These are phyloP conservation scores for Rhineura floridana DNA, from an alignment of 2,113 vertebrate species.

Conservation along the genomic window DNA sequence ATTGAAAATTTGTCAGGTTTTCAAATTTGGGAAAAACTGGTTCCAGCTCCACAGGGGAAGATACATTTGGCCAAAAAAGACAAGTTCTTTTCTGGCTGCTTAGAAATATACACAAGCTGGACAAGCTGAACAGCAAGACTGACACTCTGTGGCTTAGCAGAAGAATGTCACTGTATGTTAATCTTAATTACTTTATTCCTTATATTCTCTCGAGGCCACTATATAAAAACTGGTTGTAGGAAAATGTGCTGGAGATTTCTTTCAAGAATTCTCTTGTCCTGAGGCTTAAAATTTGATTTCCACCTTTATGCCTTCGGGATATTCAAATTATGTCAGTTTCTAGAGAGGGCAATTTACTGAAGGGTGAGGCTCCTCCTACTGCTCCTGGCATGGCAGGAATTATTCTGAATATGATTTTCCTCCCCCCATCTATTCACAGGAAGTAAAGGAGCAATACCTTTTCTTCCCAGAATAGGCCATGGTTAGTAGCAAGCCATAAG, in stretches of 20 bases:
- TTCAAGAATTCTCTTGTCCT: constrained; percentile 31
- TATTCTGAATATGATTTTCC: too few species aligned
- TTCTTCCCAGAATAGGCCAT: not conserved
- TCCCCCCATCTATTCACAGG: not conserved
- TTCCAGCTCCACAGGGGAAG: not conserved
- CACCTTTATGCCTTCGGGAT: not conserved
- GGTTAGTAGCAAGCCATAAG: not conserved
- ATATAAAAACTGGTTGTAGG: constrained; percentile 6
- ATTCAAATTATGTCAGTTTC: constrained; percentile 26
- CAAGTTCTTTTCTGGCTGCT: not conserved
- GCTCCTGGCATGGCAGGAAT: not conserved
- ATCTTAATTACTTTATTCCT: constrained; percentile 2
- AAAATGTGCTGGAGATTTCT: not conserved
- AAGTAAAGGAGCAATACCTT: not conserved
- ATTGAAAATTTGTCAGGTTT: constrained; percentile 1
- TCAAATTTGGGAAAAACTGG: not conserved
- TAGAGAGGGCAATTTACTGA: not conserved
- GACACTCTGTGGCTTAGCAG: not conserved
- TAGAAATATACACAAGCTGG: fast-evolving
- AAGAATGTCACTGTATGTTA: not conserved
- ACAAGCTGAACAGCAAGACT: constrained; percentile 28
- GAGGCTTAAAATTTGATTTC: constrained; percentile 32
- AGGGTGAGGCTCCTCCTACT: not conserved
- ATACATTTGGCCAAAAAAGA: not conserved
- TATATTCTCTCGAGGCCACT: constrained; percentile 3